These are phyloP conservation scores for Epinephelus moara DNA, from an alignment of 2,113 vertebrate species.

Conservation along the genomic window DNA sequence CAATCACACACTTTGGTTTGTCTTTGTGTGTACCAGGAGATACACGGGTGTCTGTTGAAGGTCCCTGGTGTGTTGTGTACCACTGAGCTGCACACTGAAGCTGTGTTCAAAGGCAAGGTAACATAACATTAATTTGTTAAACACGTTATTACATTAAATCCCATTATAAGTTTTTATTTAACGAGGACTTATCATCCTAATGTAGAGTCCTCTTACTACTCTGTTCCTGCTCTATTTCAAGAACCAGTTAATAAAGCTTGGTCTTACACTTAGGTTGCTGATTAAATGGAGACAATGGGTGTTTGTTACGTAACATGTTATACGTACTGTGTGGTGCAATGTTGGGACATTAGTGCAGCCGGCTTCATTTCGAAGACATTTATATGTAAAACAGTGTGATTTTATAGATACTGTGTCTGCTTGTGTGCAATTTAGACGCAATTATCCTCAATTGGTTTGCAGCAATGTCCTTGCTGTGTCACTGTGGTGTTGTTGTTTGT, in stretches of 20 bases:
- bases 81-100: slow-evolving; percentile 87
- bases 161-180: background rate
- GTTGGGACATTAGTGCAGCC: background rate
- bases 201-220: background rate
- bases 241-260: slow-evolving; percentile 1
- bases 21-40: slow-evolving; percentile 65
- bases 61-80: slow-evolving; percentile 89
- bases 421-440: background rate
- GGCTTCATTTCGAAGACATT: slow-evolving; percentile 1
- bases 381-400: slow-evolving; percentile 30
- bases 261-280: background rate
- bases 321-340: background rate
- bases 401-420: background rate
- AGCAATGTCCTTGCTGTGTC: slow-evolving; percentile 55
- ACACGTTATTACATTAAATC: background rate
- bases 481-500: background rate
- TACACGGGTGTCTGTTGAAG: slow-evolving; percentile 76
- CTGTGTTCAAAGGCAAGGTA: slow-evolving; percentile 88
- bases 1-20: background rate
- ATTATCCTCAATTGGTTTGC: slow-evolving; percentile 37
- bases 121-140: slow-evolving; percentile 6
- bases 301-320: background rate
- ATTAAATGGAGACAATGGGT: background rate
- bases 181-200: background rate
- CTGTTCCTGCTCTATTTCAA: background rate